Percentiles rank a stretch among this genome's conserved stretches.
These are phyloP conservation scores for Guaruba guarouba DNA, from an alignment of 2,113 vertebrate genomes.

Conservation along the genomic window DNA sequence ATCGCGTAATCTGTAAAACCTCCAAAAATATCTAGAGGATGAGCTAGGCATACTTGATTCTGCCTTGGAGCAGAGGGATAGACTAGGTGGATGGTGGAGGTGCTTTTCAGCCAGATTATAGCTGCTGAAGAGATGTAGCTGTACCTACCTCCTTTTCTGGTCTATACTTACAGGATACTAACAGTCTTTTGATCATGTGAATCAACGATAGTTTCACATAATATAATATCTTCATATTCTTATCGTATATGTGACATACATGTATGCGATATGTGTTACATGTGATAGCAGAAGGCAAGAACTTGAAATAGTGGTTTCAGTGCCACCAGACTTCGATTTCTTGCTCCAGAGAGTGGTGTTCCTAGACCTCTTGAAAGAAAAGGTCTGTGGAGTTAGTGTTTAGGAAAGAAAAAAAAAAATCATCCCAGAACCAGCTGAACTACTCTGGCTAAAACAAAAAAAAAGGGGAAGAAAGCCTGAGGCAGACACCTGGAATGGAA, in stretches of 20 bases:
- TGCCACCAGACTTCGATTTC: neutral
- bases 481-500: constrained; percentile 47
- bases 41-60: neutral
- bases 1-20: neutral
- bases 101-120: neutral
- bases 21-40: neutral
- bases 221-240: neutral
- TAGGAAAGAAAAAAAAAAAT: neutral
- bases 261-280: neutral
- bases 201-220: neutral
- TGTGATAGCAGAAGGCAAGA: neutral
- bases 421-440: constrained; percentile 27
- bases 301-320: neutral
- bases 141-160: neutral
- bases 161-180: neutral
- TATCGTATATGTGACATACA: neutral
- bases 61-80: neutral
- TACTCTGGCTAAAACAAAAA: neutral
- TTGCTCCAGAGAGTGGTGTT: neutral
- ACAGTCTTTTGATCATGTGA: neutral
- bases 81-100: neutral
- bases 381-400: neutral
- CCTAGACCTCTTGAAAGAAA: neutral
- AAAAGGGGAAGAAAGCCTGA: neutral
- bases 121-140: neutral